Conservation (phyloP, 2,797 vertebrate genomes). For the Galago senegalensis region DNA sequence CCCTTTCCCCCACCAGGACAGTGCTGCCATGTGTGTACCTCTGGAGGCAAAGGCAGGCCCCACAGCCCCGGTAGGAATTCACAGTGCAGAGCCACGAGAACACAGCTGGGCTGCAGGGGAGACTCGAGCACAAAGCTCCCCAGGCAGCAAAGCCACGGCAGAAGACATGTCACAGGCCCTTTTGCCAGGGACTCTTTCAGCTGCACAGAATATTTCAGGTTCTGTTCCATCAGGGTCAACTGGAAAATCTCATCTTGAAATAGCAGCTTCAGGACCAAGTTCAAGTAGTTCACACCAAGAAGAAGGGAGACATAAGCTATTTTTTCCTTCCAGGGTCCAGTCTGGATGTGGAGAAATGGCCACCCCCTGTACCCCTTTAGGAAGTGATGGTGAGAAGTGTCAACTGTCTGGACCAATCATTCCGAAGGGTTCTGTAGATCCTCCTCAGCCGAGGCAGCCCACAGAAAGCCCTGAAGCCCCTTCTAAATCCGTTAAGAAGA, state of each 20-base stretch:
- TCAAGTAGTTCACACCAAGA: neutral
- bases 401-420: neutral
- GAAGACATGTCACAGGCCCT: neutral
- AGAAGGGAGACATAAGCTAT: neutral
- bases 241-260: conserved; percentile 51
- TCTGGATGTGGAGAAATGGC: neutral
- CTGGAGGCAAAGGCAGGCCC: neutral
- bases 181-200: conserved; percentile 8
- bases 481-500: conserved; percentile 84
- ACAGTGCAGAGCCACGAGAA: neutral
- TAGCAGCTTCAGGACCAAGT: neutral
- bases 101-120: neutral
- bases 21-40: conserved; percentile 6
- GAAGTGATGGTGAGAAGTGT: neutral
- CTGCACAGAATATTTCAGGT: conserved; percentile 60
- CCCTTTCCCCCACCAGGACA: neutral
- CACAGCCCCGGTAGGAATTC: neutral
- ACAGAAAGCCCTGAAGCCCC: conserved; percentile 43
- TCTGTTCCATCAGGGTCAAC: neutral
- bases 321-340: neutral
- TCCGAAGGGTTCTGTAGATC: neutral
- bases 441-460: conserved; percentile 46
- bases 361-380: neutral
- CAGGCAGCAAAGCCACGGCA: neutral
- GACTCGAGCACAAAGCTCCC: fast-evolving